Evolutionary conservation across 2,888 invertebrate species (phyloP).

Genomic region (Allolobophora icterica): DNA sequence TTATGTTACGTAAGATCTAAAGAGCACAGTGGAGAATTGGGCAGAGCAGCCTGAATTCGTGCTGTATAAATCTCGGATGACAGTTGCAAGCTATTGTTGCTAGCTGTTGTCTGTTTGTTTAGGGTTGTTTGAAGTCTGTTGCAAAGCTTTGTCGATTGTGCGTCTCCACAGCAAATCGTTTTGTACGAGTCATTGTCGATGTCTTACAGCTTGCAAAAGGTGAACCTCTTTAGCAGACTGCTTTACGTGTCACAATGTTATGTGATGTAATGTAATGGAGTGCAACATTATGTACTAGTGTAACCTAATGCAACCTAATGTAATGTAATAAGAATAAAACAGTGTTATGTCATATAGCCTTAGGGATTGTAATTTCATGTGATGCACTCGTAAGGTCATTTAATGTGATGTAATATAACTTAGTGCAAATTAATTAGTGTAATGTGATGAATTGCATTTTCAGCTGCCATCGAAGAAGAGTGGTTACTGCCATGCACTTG

Average conservation of each 20-base stretch:
- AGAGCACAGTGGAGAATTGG: not conserved
- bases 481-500: too few species aligned
- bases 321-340: too few species aligned
- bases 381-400: not conserved
- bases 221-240: not conserved
- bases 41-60: not conserved
- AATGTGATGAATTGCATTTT: too few species aligned
- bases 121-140: slow-evolving; percentile 34
- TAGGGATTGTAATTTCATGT: not conserved
- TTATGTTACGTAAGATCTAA: not conserved
- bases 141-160: slow-evolving; percentile 27
- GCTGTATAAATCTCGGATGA: not conserved
- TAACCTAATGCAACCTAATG: too few species aligned
- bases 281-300: not conserved
- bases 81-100: not conserved
- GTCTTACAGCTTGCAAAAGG: not conserved
- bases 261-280: not conserved
- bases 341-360: not conserved
- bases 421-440: not conserved
- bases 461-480: too few species aligned
- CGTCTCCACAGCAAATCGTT: not conserved
- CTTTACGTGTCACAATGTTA: not conserved
- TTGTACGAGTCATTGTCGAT: not conserved
- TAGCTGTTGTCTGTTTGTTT: not conserved
- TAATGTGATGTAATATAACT: not conserved